Evolutionary conservation across 2,888 invertebrate species (phyloP).

Genomic region (Catocala fraxini): DNA sequence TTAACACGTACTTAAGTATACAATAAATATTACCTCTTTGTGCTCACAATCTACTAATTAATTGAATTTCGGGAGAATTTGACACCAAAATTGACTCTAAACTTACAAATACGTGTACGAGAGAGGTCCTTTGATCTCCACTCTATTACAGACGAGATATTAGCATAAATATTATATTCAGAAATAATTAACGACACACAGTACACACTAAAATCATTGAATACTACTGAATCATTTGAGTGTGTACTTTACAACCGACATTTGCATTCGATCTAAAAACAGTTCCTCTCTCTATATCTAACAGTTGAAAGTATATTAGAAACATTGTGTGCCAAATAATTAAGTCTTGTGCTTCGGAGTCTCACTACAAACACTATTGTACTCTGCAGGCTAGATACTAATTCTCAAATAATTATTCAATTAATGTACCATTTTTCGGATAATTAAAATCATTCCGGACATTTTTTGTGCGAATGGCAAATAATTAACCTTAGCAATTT

Average conservation of each 20-base stretch:
- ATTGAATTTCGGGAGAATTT: constrained; percentile 88
- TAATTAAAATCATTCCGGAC: constrained; percentile 23
- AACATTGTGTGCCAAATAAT: constrained; percentile 59
- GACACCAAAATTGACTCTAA: constrained; percentile 86
- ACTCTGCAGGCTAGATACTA: constrained; percentile 77
- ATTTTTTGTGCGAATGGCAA: constrained; percentile 37
- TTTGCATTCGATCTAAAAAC: constrained; percentile 26
- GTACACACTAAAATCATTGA: constrained; percentile 29
- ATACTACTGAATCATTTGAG: constrained; percentile 18
- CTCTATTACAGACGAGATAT: constrained; percentile 35
- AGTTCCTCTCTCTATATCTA: constrained; percentile 39
- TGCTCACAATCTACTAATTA: constrained; percentile 80
- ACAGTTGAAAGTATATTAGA: constrained; percentile 22
- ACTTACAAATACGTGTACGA: constrained; percentile 72
- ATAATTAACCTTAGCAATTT: constrained; percentile 51
- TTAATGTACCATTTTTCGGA: constrained; percentile 23
- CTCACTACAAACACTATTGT: constrained; percentile 73
- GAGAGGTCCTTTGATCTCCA: constrained; percentile 42
- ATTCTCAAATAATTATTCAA: constrained; percentile 37
- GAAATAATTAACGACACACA: constrained; percentile 23
- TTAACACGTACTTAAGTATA: constrained; percentile 60
- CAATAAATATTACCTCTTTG: constrained; percentile 60
- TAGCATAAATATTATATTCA: constrained; percentile 33
- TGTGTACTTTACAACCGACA: constrained; percentile 16
- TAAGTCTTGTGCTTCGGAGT: constrained; percentile 50